Evolutionary conservation across 2,888 invertebrate species (phyloP).

Genomic region (Pseudoips prasinana): DNA sequence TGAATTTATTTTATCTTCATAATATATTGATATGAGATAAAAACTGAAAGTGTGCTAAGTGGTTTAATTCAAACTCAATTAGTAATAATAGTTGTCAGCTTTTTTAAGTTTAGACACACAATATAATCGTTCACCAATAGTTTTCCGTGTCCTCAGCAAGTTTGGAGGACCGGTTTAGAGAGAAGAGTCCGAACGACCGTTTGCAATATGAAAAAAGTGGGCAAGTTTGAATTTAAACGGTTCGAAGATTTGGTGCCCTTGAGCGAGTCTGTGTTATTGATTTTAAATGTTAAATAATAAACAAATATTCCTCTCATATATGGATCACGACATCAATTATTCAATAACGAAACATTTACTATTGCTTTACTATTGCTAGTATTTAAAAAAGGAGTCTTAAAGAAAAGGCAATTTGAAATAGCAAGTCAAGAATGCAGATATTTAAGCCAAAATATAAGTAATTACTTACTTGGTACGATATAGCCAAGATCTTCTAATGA

Average conservation of each 20-base stretch:
- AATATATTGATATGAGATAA: slow-evolving; percentile 24
- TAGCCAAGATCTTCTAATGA: too few species aligned
- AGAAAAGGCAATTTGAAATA: too few species aligned
- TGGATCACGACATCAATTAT: too few species aligned
- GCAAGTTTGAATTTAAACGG: slow-evolving; percentile 21
- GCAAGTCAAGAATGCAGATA: too few species aligned
- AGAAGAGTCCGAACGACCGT: slow-evolving; percentile 32
- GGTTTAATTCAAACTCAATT: slow-evolving; percentile 29
- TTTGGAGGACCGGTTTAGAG: slow-evolving; percentile 43
- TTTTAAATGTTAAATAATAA: too few species aligned
- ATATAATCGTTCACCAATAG: slow-evolving; percentile 33
- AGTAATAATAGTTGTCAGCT: slow-evolving; percentile 21
- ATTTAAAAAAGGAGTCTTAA: too few species aligned
- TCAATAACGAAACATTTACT: too few species aligned
- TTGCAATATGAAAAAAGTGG: slow-evolving; percentile 37
- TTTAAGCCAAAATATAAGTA: too few species aligned
- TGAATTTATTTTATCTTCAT: slow-evolving; percentile 13
- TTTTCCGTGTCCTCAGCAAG: slow-evolving; percentile 31
- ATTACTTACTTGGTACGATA: too few species aligned
- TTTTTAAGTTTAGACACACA: slow-evolving; percentile 32
- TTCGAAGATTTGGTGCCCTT: slow-evolving; percentile 9
- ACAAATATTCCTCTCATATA: too few species aligned
- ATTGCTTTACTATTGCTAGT: too few species aligned
- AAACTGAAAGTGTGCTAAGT: slow-evolving; percentile 29
- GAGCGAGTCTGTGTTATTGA: slow-evolving; percentile 1